Conservation (phyloP, 2,888 invertebrate species). For the Microctonus brassicae region DNA sequence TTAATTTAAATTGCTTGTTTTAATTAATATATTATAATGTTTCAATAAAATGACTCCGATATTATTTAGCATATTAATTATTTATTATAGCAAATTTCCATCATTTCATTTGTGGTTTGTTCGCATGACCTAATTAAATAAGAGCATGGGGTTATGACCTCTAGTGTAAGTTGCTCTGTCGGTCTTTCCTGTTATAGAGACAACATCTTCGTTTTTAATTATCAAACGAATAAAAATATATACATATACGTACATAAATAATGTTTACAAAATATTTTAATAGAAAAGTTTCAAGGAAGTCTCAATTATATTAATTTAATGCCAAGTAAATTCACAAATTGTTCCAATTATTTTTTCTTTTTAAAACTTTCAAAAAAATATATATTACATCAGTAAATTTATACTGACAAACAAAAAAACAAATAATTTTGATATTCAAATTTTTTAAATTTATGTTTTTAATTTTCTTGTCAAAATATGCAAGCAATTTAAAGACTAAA, state of each 20-base stretch:
- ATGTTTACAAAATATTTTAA: no score
- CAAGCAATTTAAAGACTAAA: no score
- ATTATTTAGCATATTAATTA: slow-evolving; percentile 30
- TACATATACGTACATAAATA: not conserved
- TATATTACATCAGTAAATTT: no score
- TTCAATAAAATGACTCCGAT: not conserved
- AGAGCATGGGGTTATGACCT: slow-evolving; percentile 23
- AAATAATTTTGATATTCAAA: no score
- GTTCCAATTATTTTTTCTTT: not conserved
- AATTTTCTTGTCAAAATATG: no score
- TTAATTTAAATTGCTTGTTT: no score
- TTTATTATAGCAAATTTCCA: slow-evolving; percentile 10
- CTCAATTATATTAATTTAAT: not conserved
- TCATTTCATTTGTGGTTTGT: slow-evolving; percentile 40
- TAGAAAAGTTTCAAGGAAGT: no score
- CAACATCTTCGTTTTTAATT: no score
- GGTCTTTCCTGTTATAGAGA: not conserved
- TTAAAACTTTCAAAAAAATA: no score
- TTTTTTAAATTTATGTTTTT: no score
- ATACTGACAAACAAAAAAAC: no score
- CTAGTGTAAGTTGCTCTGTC: slow-evolving; percentile 8
- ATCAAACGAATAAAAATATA: no score
- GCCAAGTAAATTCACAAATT: not conserved
- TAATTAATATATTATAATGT: not conserved
- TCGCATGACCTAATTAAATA: slow-evolving; percentile 48